A percentile compares a stretch with the other conserved stretches of the same genome.
phyloP scores from a whole-genome alignment of 2,113 vertebrate genomes.

The Corydoras sp. region DNA sequence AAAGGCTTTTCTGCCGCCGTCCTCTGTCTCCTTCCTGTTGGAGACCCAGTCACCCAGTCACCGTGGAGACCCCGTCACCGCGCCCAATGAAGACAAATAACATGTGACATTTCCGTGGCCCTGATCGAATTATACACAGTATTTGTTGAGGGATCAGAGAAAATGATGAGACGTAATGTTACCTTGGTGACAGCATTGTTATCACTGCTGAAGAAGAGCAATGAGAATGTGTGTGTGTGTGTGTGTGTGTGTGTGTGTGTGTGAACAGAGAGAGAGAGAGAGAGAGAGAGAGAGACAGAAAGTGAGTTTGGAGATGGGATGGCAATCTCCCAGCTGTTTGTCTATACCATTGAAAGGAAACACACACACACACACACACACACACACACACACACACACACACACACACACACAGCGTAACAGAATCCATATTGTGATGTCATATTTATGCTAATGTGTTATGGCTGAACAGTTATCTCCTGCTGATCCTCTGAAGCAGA shows the following conservation, averaged over 20 bases:
- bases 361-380: constrained; percentile 17
- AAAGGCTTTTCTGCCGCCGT: neutral
- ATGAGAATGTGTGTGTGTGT: constrained; percentile 18
- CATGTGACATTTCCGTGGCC: constrained; percentile 50
- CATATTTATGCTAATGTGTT: too few relatives aligned
- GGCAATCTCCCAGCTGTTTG: constrained; percentile 30
- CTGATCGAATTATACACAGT: constrained; percentile 52
- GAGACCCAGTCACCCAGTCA: constrained; percentile 1
- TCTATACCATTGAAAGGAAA: constrained; percentile 27
- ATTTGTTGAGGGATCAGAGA: constrained; percentile 52
- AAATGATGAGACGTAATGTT: constrained; percentile 50
- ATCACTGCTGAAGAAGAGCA: constrained; percentile 26
- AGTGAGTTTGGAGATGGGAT: neutral
- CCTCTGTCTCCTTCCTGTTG: neutral
- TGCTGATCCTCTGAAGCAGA: too few relatives aligned
- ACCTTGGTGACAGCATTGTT: constrained; percentile 49
- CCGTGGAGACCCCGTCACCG: constrained; percentile 4
- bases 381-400: constrained; percentile 7
- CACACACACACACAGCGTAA: constrained; percentile 8
- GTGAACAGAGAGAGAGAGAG: constrained; percentile 1
- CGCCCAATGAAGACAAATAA: constrained; percentile 51
- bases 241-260: constrained; percentile 27
- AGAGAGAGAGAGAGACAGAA: too few relatives aligned
- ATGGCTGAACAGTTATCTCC: too few relatives aligned
- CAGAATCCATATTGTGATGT: neutral